These are phyloP conservation scores for Epirrita christyi DNA, from an alignment of 2,888 invertebrate species.

Conservation along the genomic window DNA sequence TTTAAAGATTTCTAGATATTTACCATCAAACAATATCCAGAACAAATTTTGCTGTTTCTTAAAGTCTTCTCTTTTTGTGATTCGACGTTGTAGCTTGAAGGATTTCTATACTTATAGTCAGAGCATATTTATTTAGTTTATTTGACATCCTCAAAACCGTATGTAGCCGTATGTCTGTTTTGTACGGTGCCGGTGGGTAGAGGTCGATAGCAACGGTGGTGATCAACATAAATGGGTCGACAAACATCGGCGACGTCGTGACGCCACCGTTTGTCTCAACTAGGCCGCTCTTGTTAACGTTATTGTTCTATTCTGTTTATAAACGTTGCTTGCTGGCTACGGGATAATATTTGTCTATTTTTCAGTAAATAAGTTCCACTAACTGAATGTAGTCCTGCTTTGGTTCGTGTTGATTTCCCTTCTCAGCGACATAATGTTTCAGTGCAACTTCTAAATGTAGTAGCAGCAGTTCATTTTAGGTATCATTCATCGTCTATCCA, in stretches of 20 bases:
- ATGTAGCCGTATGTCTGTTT: slow-evolving; percentile 16
- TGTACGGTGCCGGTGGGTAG: slow-evolving; percentile 20
- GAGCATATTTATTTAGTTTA: slow-evolving; percentile 26
- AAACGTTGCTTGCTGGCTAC: slow-evolving; percentile 39
- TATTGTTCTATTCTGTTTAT: slow-evolving; percentile 69
- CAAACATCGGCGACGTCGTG: slow-evolving; percentile 61
- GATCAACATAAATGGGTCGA: slow-evolving; percentile 72
- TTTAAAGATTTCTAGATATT: too few species aligned
- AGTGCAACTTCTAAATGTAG: too few species aligned
- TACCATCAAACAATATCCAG: too few species aligned
- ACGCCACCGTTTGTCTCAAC: slow-evolving; percentile 71
- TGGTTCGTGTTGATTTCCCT: background rate
- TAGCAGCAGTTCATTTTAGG: too few species aligned
- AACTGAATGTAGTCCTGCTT: background rate
- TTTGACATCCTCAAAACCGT: slow-evolving; percentile 19
- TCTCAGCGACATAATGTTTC: background rate
- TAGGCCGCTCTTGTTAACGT: slow-evolving; percentile 78
- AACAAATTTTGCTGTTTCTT: background rate
- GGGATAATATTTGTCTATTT: slow-evolving; percentile 35
- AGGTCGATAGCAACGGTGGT: slow-evolving; percentile 42
- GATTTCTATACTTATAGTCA: background rate
- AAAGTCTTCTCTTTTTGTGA: too few species aligned
- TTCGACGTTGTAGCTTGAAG: too few species aligned
- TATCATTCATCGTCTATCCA: too few species aligned
- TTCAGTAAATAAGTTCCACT: slow-evolving; percentile 21